phyloP scores from a whole-genome alignment of 2,113 vertebrate genomes.

The Ranitomeya imitator region DNA sequence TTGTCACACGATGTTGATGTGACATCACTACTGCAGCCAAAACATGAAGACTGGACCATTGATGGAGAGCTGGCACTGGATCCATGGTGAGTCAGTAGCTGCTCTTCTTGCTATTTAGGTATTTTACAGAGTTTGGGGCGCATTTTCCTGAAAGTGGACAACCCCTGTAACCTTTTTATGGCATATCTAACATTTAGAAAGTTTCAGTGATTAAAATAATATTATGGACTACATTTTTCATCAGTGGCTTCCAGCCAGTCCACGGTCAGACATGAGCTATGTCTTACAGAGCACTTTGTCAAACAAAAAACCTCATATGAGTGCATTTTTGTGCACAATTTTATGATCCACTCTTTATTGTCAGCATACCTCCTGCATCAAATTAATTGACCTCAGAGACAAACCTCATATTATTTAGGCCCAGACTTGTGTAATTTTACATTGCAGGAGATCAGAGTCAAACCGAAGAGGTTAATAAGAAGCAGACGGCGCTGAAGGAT shows the following conservation, averaged over 20 bases:
- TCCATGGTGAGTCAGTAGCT: too few relatives aligned
- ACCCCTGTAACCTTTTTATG: too few relatives aligned
- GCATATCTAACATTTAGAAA: too few relatives aligned
- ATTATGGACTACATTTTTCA: too few relatives aligned
- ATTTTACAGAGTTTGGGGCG: too few relatives aligned
- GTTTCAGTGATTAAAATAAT: too few relatives aligned
- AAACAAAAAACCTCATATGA: not conserved
- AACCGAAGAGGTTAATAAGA: slow-evolving; percentile 22
- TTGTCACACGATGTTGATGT: too few relatives aligned
- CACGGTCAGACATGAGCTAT: not conserved
- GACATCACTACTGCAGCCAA: too few relatives aligned
- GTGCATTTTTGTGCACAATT: not conserved
- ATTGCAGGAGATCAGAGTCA: slow-evolving; percentile 17
- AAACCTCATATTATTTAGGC: not conserved
- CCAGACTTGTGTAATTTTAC: slow-evolving; percentile 25
- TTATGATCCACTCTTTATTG: not conserved
- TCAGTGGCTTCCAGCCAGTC: not conserved
- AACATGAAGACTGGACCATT: too few relatives aligned
- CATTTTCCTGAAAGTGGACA: too few relatives aligned
- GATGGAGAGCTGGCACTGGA: too few relatives aligned
- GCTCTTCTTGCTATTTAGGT: too few relatives aligned
- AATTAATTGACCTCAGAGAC: slow-evolving; percentile 7
- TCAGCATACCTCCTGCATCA: not conserved
- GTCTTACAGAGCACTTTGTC: not conserved
- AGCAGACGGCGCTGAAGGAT: not conserved